Evolutionary conservation across 2,113 vertebrate species (phyloP), one percentile per base, ranked within the genome.

Genomic region (Plecturocebus donacophilus): DNA sequence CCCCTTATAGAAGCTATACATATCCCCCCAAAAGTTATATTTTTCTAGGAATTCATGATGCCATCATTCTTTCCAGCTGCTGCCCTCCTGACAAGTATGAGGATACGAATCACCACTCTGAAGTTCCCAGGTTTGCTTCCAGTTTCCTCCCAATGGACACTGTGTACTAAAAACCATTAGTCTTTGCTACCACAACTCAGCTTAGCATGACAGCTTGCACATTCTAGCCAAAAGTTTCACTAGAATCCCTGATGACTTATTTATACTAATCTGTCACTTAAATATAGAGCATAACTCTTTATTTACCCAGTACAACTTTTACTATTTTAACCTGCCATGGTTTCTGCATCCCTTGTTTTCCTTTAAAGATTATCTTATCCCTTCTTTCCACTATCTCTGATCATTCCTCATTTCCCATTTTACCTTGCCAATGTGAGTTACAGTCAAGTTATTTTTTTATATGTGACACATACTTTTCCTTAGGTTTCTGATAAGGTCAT

Each of bases 101-200:
- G 87, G 71, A 85, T 86, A 87, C 38, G 42, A 94, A 89, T 90
- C 80, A 71, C 49, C 30, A 76, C 71, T 61, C 85, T 38, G 40
- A 95, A 90, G 87, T 85, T 92, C 49, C 49, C 90, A 96, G 64
- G 64, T 95, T 96, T 95, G 92, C 61, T 89, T 97, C 80, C 84
- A 87, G 0, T 89, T 98, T 97, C 96, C 96, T 97, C 97, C 95
- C 96, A 61, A 8, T 40, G 92, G 94, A 96, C 76, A 68, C 42
- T 40, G 32, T 58, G 75, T n/a, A 82, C 81, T 97, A 77, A 90
- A 96, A 96, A 73, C 77, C 97, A 97, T 97, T 84, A 80, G 81
- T 97, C 95, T 96, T 95, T 81, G 95, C 97, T 97, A 95, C 97
- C 90, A 73, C 96, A 97, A 97, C 81, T 87, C 84, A 94, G 92